These are phyloP conservation scores for Lagenorhynchus albirostris DNA, from an alignment of 2,113 vertebrate genomes.

Conservation along the genomic window DNA sequence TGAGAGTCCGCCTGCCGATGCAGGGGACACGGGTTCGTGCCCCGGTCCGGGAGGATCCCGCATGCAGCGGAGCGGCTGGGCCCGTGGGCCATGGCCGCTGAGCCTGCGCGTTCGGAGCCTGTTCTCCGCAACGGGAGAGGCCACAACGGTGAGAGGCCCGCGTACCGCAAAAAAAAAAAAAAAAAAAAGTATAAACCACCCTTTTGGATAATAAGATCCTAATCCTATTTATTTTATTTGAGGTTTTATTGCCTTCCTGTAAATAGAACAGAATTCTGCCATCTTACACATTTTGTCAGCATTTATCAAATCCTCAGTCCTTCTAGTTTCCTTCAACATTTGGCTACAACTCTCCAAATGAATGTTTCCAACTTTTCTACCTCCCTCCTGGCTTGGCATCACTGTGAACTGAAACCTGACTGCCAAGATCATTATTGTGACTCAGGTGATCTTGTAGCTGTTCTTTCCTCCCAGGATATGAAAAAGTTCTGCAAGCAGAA, in stretches of 20 bases:
- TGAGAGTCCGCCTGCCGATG: too few species aligned
- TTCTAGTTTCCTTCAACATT: not conserved
- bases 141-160: too few species aligned
- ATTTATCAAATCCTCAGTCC: not conserved
- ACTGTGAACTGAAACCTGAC: not conserved
- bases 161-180: too few species aligned
- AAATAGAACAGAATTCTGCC: not conserved
- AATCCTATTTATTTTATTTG: not conserved
- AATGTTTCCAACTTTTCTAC: not conserved
- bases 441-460: not conserved
- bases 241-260: not conserved
- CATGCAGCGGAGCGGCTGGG: too few species aligned
- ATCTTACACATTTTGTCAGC: not conserved
- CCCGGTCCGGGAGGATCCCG: too few species aligned
- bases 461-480: not conserved
- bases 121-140: too few species aligned
- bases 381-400: not conserved
- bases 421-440: not conserved
- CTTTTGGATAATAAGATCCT: not conserved
- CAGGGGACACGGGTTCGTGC: too few species aligned
- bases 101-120: too few species aligned
- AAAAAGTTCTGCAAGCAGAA: not conserved
- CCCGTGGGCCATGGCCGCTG: too few species aligned
- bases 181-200: not conserved
- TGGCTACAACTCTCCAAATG: not conserved